Evolutionary conservation across 2,888 invertebrate species (phyloP), one percentile per base, ranked within the genome.

Genomic region (Drosophila quinaria): DNA sequence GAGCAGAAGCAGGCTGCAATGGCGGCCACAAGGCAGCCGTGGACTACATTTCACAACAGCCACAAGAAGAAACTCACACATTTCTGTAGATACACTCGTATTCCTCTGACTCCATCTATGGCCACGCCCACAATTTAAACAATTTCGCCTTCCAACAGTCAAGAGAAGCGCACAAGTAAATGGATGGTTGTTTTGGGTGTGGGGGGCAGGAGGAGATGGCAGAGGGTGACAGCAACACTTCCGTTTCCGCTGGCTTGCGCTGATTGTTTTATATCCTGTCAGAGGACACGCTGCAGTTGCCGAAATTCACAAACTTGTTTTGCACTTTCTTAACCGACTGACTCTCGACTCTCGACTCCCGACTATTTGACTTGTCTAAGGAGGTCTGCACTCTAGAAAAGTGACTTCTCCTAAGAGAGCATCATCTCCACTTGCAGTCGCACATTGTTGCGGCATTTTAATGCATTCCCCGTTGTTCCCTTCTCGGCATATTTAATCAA

Each of bases 181-280:
- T 46, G 61, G 50, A 37, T 37, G 13, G 39, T 13, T 17, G 13
- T 15, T 13, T 37, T 35, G 5, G 22, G 22, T 22, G 25, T 35
- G 25, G 46, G 15, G 25, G 19, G 54, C 37, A 29, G 37, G 41
- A 19, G 31, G 4, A 19, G 31, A 3, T 9, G 37, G 19, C 41
- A 47, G 51, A 49, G 66, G 55, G 64, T 46, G 66, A 60, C 61
- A 65, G 76, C 65, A 78, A 80, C 87, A 90, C 89, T 89, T 90
- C 90, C 91, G 84, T 81, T 90, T 90, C 90, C 90, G 89, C 90
- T 91, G 83, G 90, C 91, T 91, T 90, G 91, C 90, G 85, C 91
- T 91, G 90, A 90, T 90, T 90, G 91, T 90, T 90, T 90, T 90
- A 91, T 90, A 90, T 90, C 90, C 90, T 90, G 90, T 87, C 91